Base-by-base conservation (phyloP, 2,888 invertebrate species). In the Euspilapteryx auroguttella region DNA sequence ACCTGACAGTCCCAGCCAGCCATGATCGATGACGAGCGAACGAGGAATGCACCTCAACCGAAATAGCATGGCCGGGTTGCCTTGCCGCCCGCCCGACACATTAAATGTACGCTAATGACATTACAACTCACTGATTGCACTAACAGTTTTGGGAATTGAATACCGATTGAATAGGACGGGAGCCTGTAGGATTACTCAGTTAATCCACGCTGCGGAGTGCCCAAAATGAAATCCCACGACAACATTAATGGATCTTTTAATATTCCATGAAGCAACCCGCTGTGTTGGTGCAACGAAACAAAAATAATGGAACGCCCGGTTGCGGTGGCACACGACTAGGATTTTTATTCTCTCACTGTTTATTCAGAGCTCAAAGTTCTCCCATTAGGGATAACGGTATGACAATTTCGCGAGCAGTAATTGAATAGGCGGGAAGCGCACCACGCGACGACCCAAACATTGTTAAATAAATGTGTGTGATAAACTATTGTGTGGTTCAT, bases 351-450 rank as follows among this genome's bases (percentile, higher is more conserved):
- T 44, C 50, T 47, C 52, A 45, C 45, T 63, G 57, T 68, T 64
- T 63, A 59, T 57, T 54, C 55, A 52, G 44, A 52, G 59, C 56
- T 58, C 55, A 63, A 54, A 59, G 61, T 53, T 52, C 48, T 49
- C 50, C 62, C 66, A 69, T 71, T 69, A 71, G 52, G 61, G 61
- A 52, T 51, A 58, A 56, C 48, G 53, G 57, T 47, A 46, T 55
- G 64, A 63, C 69, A 64, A 62, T 66, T 57, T 61, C 45, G 49
- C 42, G 48, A 40, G 45, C 34, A 47, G 47, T 71, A 71, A 73
- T 75, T 73, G 68, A 73, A 73, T 65, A 61, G 68, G 66, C 55
- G 62, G 57, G 57, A 56, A 55, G 45, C 42, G 38, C 44, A 57
- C 47, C 73, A 68, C 69, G 64, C 65, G 71, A 17, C 5, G 17